A percentile compares a stretch with the other conserved stretches of the same genome.
phyloP scores from a whole-genome alignment of 2,797 vertebrate genomes.

The Sphaeramia orbicularis region DNA sequence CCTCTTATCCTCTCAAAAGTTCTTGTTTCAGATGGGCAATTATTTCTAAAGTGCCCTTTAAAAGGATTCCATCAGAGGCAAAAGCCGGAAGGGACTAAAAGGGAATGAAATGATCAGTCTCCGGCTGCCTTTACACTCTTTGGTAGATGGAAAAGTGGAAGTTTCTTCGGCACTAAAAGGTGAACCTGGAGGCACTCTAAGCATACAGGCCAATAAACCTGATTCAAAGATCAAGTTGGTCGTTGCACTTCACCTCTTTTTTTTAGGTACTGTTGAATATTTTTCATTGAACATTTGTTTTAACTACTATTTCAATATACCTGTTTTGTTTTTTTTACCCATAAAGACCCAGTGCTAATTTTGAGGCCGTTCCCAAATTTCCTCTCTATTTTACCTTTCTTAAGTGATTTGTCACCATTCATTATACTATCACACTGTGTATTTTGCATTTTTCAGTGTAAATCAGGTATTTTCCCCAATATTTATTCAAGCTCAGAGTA shows the following conservation, averaged over 20 bases:
- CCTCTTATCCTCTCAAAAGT: constrained; percentile 41
- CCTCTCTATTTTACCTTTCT: too few species aligned
- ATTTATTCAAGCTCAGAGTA: too few species aligned
- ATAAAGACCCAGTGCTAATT: too few species aligned
- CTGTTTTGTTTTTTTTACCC: too few species aligned
- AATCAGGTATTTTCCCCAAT: too few species aligned
- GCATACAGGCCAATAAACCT: constrained; percentile 40
- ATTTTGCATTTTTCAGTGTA: too few species aligned
- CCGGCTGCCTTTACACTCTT: constrained; percentile 9
- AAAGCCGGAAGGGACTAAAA: constrained; percentile 47
- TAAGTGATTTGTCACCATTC: too few species aligned
- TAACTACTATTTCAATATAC: too few species aligned
- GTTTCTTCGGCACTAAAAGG: constrained; percentile 39
- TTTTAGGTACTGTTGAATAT: neutral
- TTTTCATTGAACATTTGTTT: too few species aligned
- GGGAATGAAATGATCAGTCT: constrained; percentile 52
- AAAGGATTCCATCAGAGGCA: constrained; percentile 42
- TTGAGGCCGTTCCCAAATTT: too few species aligned
- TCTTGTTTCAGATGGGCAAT: constrained; percentile 50
- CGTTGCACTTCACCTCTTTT: neutral
- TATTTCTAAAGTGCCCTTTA: constrained; percentile 51
- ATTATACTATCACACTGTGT: too few species aligned
- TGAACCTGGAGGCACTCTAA: constrained; percentile 27
- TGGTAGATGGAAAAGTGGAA: constrained; percentile 26
- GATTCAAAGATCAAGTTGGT: constrained; percentile 3